Evolutionary conservation across 1,140 invertebrate genomes (phyloP).

Genomic region (Danaus melanippus): DNA sequence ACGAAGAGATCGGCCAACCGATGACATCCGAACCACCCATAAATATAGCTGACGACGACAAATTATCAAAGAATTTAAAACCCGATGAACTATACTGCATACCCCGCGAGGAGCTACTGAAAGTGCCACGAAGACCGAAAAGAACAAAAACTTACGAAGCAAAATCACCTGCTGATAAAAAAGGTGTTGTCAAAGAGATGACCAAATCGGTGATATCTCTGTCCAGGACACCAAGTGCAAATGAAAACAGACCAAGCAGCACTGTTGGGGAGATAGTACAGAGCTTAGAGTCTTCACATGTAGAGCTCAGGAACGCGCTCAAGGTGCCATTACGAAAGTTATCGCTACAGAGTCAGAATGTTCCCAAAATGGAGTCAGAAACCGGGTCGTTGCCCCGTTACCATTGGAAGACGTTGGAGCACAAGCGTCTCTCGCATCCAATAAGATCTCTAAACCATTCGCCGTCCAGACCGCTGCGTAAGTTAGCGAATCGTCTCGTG

Average conservation of each 20-base stretch:
- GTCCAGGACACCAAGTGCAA: slow-evolving; percentile 51
- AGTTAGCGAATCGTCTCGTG: slow-evolving; percentile 53
- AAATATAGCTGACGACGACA: slow-evolving; percentile 55
- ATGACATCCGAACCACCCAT: slow-evolving; percentile 12
- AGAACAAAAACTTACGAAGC: slow-evolving; percentile 38
- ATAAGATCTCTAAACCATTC: slow-evolving; percentile 54
- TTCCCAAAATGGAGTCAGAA: slow-evolving; percentile 28
- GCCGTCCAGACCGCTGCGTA: slow-evolving; percentile 53
- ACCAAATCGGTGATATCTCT: slow-evolving; percentile 55
- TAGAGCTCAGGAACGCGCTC: slow-evolving; percentile 12
- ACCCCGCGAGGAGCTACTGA: slow-evolving; percentile 47
- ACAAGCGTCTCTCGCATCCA: slow-evolving; percentile 61
- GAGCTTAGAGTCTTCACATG: slow-evolving; percentile 28
- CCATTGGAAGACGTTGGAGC: slow-evolving; percentile 58
- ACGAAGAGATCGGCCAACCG: slow-evolving; percentile 62
- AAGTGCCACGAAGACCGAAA: slow-evolving; percentile 51
- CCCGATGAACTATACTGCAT: slow-evolving; percentile 38
- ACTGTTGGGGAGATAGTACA: slow-evolving; percentile 36
- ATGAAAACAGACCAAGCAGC: slow-evolving; percentile 29
- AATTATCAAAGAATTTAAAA: slow-evolving; percentile 36
- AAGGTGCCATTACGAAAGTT: slow-evolving; percentile 34
- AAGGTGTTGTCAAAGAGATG: slow-evolving; percentile 31
- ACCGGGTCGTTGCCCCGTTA: slow-evolving; percentile 46
- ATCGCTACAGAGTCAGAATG: slow-evolving; percentile 40
- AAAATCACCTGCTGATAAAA: slow-evolving; percentile 9